Percentiles rank a stretch among this genome's conserved stretches.
Evolutionary conservation across 2,797 vertebrate species (phyloP).

Genomic region (Notolabrus celidotus): DNA sequence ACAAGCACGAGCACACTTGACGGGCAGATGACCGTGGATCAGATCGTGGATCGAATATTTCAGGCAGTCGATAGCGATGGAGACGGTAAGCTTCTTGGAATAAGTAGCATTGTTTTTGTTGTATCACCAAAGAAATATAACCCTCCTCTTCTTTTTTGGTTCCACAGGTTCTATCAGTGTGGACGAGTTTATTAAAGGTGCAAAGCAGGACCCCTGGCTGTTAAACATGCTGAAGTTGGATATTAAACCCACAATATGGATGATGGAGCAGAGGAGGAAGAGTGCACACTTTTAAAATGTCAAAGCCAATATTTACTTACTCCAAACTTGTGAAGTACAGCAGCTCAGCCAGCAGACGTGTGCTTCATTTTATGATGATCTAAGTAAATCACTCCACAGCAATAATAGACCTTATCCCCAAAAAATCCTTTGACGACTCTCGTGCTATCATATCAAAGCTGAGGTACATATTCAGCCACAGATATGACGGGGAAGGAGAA

Average conservation of each 20-base stretch:
- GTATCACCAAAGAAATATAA: not conserved
- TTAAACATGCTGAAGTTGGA: conserved; percentile 84
- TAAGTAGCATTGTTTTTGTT: no score
- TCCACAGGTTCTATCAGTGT: conserved; percentile 75
- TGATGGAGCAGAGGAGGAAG: conserved; percentile 80
- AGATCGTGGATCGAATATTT: conserved; percentile 80
- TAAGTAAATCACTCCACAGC: no score
- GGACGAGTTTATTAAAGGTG: conserved; percentile 82
- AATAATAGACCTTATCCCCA: no score
- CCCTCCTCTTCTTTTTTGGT: not conserved
- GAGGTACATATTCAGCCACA: no score
- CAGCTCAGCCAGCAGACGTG: not conserved
- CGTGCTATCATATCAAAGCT: no score
- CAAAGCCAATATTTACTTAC: not conserved
- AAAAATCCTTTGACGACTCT: no score
- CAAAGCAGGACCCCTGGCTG: conserved; percentile 83
- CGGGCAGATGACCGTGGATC: conserved; percentile 61
- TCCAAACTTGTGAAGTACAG: not conserved
- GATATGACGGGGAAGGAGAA: no score
- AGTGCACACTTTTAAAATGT: conserved; percentile 77
- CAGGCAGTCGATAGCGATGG: conserved; percentile 75
- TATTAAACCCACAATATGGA: conserved; percentile 81
- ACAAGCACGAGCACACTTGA: conserved; percentile 25
- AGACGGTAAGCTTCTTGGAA: conserved; percentile 69
- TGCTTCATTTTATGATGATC: no score